Percentiles rank a stretch among this genome's conserved stretches.
phyloP scores from a whole-genome alignment of 2,113 vertebrate genomes.

The Cygnus atratus region DNA sequence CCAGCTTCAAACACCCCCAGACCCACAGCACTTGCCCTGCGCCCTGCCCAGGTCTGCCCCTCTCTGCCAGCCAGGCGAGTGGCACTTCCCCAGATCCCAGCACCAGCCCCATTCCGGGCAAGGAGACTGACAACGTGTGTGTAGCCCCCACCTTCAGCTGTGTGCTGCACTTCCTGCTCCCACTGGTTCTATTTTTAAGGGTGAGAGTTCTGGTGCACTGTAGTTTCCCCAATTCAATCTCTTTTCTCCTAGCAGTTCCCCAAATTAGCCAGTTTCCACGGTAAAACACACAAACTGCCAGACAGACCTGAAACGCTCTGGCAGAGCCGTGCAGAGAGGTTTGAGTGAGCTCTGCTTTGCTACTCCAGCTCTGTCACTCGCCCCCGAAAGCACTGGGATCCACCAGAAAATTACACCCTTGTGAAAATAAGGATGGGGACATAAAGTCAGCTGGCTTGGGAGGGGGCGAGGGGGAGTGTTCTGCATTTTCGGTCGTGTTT shows the following conservation, averaged over 20 bases:
- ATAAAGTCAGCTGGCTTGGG: accelerated
- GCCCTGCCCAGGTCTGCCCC: not conserved
- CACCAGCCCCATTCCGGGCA: not conserved
- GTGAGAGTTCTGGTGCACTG: slow-evolving; percentile 40
- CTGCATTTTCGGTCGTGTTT: not conserved
- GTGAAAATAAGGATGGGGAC: not conserved
- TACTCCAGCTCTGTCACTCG: not conserved
- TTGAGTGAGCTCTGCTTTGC: not conserved
- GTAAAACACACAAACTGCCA: slow-evolving; percentile 26
- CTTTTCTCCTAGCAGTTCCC: slow-evolving; percentile 25
- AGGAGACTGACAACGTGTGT: not conserved
- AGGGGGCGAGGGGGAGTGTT: not conserved
- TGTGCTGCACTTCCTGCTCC: slow-evolving; percentile 20
- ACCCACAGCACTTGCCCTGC: not conserved
- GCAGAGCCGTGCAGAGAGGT: not conserved
- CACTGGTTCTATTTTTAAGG: slow-evolving; percentile 55
- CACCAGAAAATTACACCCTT: not conserved
- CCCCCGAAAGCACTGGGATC: not conserved
- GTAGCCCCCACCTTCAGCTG: not conserved
- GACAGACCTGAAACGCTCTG: not conserved
- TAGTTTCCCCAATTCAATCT: slow-evolving; percentile 32
- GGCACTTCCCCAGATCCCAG: not conserved
- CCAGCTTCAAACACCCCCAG: no score
- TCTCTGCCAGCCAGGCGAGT: not conserved
- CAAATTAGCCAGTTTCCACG: slow-evolving; percentile 47